Conservation (phyloP, 2,797 vertebrate species). For the Enteromius thamalakanensis region DNA sequence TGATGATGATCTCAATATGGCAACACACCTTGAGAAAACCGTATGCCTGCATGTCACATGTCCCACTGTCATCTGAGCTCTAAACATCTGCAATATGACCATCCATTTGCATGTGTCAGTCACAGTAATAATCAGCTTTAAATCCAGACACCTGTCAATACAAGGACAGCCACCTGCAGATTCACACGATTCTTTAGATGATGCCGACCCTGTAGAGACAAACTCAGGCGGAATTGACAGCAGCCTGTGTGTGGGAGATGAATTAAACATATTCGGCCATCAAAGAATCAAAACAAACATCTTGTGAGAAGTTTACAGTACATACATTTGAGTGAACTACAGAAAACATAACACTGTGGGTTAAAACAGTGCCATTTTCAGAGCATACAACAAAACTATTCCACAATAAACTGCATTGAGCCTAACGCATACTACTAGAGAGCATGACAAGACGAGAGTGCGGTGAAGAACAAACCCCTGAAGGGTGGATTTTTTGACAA, state of each 20-base stretch:
- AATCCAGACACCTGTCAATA: conserved; percentile 14
- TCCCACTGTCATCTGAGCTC: conserved; percentile 2
- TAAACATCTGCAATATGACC: conserved; percentile 26
- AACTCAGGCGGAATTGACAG: conserved; percentile 1
- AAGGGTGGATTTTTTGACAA: no score
- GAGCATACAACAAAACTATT: neutral
- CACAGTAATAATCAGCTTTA: conserved; percentile 31
- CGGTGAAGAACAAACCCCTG: no score
- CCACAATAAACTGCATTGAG: neutral
- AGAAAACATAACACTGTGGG: neutral
- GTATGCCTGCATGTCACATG: neutral
- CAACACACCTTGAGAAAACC: neutral
- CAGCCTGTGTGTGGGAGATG: neutral
- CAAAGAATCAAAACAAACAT: conserved; percentile 14
- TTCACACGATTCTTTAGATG: neutral
- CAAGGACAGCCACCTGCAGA: conserved; percentile 3
- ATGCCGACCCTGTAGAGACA: conserved; percentile 1
- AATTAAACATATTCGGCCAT: neutral
- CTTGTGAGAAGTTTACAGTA: neutral
- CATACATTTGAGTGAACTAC: neutral
- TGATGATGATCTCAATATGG: conserved; percentile 13
- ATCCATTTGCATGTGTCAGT: conserved; percentile 44
- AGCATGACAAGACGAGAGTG: no score
- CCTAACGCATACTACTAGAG: no score
- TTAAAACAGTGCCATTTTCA: neutral